These are phyloP conservation scores for Macquaria ambigua DNA, from an alignment of 2,113 vertebrate species.

Conservation along the genomic window DNA sequence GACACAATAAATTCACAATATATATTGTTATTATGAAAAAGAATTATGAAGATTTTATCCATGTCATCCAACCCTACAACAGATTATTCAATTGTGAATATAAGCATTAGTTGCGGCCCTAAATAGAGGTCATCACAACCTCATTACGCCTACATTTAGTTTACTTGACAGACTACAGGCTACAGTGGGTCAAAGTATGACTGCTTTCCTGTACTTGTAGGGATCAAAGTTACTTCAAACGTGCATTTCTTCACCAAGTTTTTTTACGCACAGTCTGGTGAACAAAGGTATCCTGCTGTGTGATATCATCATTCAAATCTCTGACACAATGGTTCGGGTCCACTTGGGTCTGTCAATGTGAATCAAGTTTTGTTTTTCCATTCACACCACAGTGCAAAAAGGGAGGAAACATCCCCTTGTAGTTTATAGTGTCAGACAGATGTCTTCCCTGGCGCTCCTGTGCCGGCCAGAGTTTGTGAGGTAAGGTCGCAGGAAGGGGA, in stretches of 20 bases:
- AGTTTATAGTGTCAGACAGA: conserved; percentile 49
- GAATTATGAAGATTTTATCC: not conserved
- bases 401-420: conserved; percentile 51
- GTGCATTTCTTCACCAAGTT: not conserved
- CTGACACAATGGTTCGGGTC: conserved; percentile 18
- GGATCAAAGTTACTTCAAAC: not conserved
- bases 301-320: conserved; percentile 20
- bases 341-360: conserved; percentile 22
- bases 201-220: not conserved
- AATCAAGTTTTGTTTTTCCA: conserved; percentile 50
- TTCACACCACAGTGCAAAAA: conserved; percentile 47
- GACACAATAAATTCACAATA: not conserved
- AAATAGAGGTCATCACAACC: not conserved
- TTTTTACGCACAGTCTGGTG: not conserved
- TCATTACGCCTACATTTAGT: not conserved
- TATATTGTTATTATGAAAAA: not conserved
- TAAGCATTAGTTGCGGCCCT: not conserved
- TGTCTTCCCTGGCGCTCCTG: conserved; percentile 34
- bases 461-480: conserved; percentile 20
- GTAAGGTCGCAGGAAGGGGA: conserved; percentile 59
- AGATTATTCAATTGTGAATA: not conserved
- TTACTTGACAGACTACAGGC: not conserved
- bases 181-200: not conserved
- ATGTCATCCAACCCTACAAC: not conserved
- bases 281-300: conserved; percentile 22